These are phyloP conservation scores for Apteryx mantelli DNA, from an alignment of 2,113 vertebrate species.

Conservation along the genomic window DNA sequence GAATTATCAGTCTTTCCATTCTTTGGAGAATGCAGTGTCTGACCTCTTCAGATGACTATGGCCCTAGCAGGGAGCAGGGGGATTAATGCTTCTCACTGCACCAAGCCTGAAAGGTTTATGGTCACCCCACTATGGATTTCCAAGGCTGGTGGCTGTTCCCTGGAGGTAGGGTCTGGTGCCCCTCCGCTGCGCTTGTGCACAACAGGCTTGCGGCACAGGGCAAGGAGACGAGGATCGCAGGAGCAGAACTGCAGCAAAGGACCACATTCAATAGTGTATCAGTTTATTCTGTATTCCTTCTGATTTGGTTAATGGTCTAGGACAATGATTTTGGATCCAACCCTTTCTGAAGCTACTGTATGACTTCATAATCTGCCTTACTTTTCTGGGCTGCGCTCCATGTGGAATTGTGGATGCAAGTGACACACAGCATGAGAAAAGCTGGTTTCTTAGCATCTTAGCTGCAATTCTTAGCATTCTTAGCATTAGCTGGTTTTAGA, in stretches of 20 bases:
- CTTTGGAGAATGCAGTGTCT: background rate
- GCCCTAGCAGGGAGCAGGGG: background rate
- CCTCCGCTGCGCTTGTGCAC: background rate
- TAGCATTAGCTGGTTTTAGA: background rate
- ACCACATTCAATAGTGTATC: rapidly evolving
- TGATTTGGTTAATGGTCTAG: background rate
- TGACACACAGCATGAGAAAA: background rate
- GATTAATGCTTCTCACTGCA: background rate
- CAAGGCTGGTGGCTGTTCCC: background rate
- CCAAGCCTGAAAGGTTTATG: background rate
- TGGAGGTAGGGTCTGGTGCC: background rate
- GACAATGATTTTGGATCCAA: background rate
- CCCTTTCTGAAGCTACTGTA: background rate
- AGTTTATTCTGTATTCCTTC: background rate
- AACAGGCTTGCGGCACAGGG: background rate
- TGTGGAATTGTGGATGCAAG: background rate
- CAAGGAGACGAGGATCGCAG: background rate
- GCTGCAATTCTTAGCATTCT: too few species aligned
- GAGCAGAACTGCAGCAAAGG: background rate
- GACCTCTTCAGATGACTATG: background rate
- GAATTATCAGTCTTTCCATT: background rate
- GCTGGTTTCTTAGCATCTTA: background rate
- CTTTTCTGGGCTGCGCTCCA: background rate
- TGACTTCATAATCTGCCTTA: background rate
- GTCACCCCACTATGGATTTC: background rate